Evolutionary conservation across 2,113 vertebrate species (phyloP).

Genomic region (Aphyosemion australe): DNA sequence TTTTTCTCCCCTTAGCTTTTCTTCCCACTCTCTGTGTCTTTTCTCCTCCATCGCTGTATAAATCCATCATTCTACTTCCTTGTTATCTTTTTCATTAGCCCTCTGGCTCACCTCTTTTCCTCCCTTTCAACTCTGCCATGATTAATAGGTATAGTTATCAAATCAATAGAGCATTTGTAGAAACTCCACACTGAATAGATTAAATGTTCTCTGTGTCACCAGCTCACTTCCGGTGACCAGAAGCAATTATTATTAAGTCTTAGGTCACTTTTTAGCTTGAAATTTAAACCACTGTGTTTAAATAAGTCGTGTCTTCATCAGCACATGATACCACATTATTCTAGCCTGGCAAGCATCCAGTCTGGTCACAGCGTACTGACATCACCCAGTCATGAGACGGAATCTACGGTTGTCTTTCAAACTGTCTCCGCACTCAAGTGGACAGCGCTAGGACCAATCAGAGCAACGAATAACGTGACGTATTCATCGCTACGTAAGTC

Average conservation of each 20-base stretch:
- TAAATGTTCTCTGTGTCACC: constrained; percentile 46
- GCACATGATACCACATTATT: not conserved
- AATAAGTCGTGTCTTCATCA: constrained; percentile 4
- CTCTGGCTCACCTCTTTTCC: constrained; percentile 15
- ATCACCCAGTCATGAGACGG: too few species aligned
- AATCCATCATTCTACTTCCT: constrained; percentile 20
- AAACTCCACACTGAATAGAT: constrained; percentile 69
- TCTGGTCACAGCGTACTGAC: too few species aligned
- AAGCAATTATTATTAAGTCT: constrained; percentile 50
- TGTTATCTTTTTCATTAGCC: constrained; percentile 23
- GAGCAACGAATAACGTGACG: too few species aligned
- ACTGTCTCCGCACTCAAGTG: too few species aligned
- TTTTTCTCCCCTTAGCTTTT: constrained; percentile 5
- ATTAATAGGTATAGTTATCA: constrained; percentile 66
- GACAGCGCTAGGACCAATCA: too few species aligned
- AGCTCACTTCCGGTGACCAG: constrained; percentile 31
- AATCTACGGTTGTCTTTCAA: too few species aligned
- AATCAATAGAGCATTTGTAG: constrained; percentile 76
- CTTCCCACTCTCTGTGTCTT: constrained; percentile 18
- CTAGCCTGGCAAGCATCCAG: too few species aligned
- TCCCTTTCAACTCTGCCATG: constrained; percentile 41
- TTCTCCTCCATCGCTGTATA: constrained; percentile 13
- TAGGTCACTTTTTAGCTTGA: constrained; percentile 25
- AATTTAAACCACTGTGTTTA: constrained; percentile 23
- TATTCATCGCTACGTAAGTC: too few species aligned